Percentiles rank a stretch among this genome's conserved stretches.
phyloP scores from a whole-genome alignment of 64 coral and sea anemone genomes.

The Pachyseris speciosa region DNA sequence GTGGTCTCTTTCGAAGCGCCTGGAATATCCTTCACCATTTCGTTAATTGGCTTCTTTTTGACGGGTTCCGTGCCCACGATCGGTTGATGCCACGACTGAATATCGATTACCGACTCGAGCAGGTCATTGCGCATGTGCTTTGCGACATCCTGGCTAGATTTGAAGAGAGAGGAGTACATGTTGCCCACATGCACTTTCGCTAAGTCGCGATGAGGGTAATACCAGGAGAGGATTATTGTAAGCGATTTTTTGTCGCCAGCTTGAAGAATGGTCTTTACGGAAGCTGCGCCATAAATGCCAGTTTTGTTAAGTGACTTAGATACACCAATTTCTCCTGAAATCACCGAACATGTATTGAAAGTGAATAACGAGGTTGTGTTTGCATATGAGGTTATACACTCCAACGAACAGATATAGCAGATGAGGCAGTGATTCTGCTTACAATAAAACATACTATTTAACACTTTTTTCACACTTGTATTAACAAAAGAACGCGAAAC shows the following conservation, averaged over 20 bases:
- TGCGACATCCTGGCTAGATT: slow-evolving; percentile 80
- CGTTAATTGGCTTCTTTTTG: slow-evolving; percentile 5
- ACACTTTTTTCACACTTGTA: too few species aligned
- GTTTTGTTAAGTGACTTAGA: slow-evolving; percentile 12
- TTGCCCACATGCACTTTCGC: slow-evolving; percentile 83
- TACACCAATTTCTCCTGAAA: slow-evolving; percentile 52
- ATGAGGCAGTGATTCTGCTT: too few species aligned
- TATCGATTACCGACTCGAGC: slow-evolving; percentile 48
- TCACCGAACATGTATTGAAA: background rate
- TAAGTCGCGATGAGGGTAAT: slow-evolving; percentile 86
- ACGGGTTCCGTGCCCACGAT: slow-evolving; percentile 3
- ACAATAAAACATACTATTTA: too few species aligned
- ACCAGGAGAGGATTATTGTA: slow-evolving; percentile 92
- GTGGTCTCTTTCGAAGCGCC: slow-evolving; percentile 31
- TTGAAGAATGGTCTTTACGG: slow-evolving; percentile 52
- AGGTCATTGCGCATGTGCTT: slow-evolving; percentile 83
- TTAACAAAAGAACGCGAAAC: too few species aligned
- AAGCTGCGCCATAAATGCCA: slow-evolving; percentile 76
- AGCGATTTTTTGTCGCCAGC: slow-evolving; percentile 84
- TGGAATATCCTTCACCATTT: slow-evolving; percentile 39
- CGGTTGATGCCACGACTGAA: slow-evolving; percentile 48
- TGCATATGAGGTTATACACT: too few species aligned
- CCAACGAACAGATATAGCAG: too few species aligned
- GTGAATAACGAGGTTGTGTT: background rate
- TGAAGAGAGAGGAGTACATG: slow-evolving; percentile 73